A percentile compares a stretch with the other conserved stretches of the same genome.
Conservation (phyloP, 2,113 vertebrate species). For the Prinia subflava region DNA sequence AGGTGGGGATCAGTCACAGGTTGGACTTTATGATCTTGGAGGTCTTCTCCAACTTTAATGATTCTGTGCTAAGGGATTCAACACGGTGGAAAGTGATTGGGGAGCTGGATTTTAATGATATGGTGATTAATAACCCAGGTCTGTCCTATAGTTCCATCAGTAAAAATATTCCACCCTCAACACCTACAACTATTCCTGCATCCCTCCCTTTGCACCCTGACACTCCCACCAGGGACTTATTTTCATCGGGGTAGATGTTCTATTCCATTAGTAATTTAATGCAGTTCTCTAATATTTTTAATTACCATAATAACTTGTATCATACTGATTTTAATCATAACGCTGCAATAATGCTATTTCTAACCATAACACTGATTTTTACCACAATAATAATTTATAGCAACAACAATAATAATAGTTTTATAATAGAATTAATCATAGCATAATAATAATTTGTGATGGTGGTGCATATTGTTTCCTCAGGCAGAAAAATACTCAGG, state of each 20-base stretch:
- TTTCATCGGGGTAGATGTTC: neutral
- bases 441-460: neutral
- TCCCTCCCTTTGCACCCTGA: neutral
- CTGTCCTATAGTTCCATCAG: neutral
- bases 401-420: neutral
- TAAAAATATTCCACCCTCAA: neutral
- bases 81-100: neutral
- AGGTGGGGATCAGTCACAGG: no score
- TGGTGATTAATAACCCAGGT: accelerated
- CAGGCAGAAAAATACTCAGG: neutral
- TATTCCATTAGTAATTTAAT: neutral
- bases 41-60: neutral
- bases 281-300: neutral
- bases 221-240: neutral
- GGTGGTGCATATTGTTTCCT: neutral
- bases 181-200: neutral
- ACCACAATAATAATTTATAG: neutral
- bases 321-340: neutral
- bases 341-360: neutral
- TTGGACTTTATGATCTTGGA: neutral
- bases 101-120: neutral
- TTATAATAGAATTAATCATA: neutral
- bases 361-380: neutral
- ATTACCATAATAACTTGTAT: neutral
- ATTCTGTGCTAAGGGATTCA: no score